Percentiles rank a stretch among this genome's conserved stretches.
Conservation (phyloP, 2,113 vertebrate species). For the Xiphophorus maculatus region DNA sequence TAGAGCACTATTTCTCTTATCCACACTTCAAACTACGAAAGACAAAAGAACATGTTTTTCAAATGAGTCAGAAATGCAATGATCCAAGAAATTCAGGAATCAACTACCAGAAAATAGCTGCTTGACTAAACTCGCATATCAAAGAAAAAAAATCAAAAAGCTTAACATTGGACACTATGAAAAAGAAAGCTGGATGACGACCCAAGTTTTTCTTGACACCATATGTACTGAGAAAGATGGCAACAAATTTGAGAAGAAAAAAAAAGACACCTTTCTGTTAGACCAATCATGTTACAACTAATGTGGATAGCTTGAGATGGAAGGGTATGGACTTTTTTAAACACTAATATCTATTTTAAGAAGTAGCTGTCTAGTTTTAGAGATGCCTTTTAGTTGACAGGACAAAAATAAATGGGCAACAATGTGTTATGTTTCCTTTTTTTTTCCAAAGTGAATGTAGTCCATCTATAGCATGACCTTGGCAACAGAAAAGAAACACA, state of each 20-base stretch:
- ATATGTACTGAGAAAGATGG: background rate
- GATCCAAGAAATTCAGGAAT: background rate
- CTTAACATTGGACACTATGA: background rate
- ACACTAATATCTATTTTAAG: too few species aligned
- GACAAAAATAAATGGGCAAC: background rate
- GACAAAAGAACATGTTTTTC: background rate
- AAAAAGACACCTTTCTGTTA: too few species aligned
- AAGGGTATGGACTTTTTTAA: too few species aligned
- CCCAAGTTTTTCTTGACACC: background rate
- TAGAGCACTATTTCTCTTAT: too few species aligned
- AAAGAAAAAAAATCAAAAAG: background rate
- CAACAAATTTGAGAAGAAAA: background rate
- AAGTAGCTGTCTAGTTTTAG: too few species aligned
- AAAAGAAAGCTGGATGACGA: background rate
- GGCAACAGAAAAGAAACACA: constrained; percentile 29
- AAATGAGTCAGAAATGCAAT: background rate
- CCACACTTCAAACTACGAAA: background rate
- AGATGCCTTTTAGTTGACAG: background rate
- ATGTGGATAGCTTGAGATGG: background rate
- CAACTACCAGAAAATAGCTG: background rate
- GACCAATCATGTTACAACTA: background rate
- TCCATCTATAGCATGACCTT: constrained; percentile 36
- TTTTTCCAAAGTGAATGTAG: background rate
- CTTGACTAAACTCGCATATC: background rate
- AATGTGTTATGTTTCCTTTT: background rate